A percentile compares a stretch with the other conserved stretches of the same genome.
Evolutionary conservation across 2,888 invertebrate species (phyloP).

Genomic region (Noctua comes): DNA sequence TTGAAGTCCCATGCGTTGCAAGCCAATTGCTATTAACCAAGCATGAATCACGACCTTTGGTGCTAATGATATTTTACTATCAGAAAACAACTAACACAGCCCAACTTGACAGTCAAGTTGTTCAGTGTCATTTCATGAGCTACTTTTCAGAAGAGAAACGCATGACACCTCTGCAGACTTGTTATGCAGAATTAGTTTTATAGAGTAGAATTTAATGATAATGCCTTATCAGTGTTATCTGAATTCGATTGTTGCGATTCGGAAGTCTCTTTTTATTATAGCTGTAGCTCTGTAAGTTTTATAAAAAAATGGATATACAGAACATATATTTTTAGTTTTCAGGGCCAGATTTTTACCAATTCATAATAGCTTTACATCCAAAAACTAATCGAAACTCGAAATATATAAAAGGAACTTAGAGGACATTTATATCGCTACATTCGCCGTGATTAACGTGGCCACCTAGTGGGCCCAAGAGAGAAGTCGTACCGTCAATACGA

Average conservation of each 20-base stretch:
- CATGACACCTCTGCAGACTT: neutral
- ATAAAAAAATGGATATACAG: too few relatives aligned
- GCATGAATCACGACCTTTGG: neutral
- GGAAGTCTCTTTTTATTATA: too few relatives aligned
- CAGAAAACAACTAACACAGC: neutral
- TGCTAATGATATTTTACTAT: neutral
- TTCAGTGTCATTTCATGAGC: neutral
- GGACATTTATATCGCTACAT: neutral
- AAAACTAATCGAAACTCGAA: neutral
- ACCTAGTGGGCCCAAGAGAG: neutral
- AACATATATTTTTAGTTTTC: neutral
- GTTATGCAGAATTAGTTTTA: neutral
- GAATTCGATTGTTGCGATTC: neutral
- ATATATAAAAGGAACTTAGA: slow-evolving; percentile 6
- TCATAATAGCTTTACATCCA: neutral
- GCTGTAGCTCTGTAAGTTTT: too few relatives aligned
- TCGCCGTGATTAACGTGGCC: neutral
- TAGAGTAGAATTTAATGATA: neutral
- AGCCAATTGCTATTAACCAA: neutral
- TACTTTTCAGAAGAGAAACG: neutral
- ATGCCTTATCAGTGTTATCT: neutral
- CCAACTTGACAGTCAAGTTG: neutral
- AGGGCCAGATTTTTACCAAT: neutral
- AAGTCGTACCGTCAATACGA: neutral
- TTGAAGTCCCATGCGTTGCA: neutral